Evolutionary conservation across 2,113 vertebrate genomes (phyloP).

Genomic region (Caracal caracal): DNA sequence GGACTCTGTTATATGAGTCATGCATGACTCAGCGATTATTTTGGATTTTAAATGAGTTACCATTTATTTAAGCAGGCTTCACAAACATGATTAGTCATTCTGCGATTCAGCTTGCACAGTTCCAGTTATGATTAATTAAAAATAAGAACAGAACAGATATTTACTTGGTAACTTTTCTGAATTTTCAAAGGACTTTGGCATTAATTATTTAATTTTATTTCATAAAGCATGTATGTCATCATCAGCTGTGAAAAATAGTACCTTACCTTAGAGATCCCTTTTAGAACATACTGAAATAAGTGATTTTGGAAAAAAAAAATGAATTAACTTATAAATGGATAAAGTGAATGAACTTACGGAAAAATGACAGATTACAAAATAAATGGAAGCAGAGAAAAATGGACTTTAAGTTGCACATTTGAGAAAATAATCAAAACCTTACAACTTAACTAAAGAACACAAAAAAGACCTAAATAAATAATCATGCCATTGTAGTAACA

Average conservation of each 20-base stretch:
- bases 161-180: conserved; percentile 50
- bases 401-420: neutral
- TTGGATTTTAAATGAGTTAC: conserved; percentile 64
- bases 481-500: neutral
- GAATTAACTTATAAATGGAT: neutral
- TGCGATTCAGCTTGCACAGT: conserved; percentile 2
- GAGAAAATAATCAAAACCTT: neutral
- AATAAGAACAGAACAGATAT: conserved; percentile 37
- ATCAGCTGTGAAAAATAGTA: neutral
- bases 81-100: conserved; percentile 57
- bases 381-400: neutral
- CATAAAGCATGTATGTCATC: neutral
- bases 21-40: conserved; percentile 57
- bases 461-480: neutral
- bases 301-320: neutral
- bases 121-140: conserved; percentile 51
- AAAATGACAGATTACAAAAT: neutral
- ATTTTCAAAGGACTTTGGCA: conserved; percentile 28
- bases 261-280: neutral
- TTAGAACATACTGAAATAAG: neutral
- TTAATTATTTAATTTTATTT: neutral
- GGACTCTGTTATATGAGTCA: conserved; percentile 32
- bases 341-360: neutral
- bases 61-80: conserved; percentile 46
- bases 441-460: neutral